Evolutionary conservation across 2,888 invertebrate genomes (phyloP), one percentile per base, ranked within the genome.

Genomic region (Trachelus tabidus): DNA sequence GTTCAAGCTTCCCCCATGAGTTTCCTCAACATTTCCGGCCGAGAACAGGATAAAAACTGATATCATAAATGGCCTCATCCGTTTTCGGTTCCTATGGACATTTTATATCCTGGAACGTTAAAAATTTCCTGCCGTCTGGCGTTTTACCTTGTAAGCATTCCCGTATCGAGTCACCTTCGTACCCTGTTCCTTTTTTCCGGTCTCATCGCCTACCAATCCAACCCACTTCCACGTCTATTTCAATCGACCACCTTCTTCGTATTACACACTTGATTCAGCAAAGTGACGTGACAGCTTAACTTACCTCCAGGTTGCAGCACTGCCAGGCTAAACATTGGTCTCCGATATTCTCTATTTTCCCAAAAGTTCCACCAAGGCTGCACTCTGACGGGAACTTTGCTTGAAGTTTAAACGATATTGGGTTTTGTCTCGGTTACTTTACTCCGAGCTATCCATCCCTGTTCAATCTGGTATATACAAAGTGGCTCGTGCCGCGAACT

Each of bases 401-500:
- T 75, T 35, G 31, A 40, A 75, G 37, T 75, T 75, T 75, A 69
- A 69, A 68, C 75, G 81, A 79, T 84, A 71, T 71, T 31, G 71
- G 71, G 81, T 83, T 81, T 80, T 80, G 82, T 83, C 85, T 83
- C 79, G 83, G 71, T 12, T 11, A 31, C 71, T 31, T 71, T 33
- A 84, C 30, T 79, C 79, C 75, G 77, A 84, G 79, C 84, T 83
- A 84, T 85, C 85, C 83, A 85, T 85, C 82, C 85, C 79, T 79
- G 84, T 85, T 85, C 23, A 56, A 15, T 23, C 56, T 56, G 56
- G 9, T 56, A 56, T 56, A 56, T 56, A 56, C 56, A 56, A 56
- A 56, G 56, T 23, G 56, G 56, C 56, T 23, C 56, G 56, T 56
- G 56, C 56, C 56, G 15, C 56, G 23, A 56, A 56, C 56, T 56